Percentiles rank a stretch among this genome's conserved stretches.
phyloP scores from a whole-genome alignment of 2,113 vertebrate species.

The Phyllopteryx taeniolatus region DNA sequence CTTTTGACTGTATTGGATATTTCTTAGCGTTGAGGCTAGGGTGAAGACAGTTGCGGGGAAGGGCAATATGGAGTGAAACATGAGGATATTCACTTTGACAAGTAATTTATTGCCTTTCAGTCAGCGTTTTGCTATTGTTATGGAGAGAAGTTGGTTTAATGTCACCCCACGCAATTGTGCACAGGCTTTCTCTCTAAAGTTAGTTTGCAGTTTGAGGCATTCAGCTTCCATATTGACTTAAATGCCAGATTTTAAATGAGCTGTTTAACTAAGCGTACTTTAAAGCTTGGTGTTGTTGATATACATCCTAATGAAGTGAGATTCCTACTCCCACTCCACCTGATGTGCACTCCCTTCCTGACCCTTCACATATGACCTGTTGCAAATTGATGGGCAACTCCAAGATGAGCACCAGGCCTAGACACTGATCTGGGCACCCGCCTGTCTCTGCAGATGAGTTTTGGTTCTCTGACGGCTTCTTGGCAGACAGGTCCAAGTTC shows the following conservation, averaged over 20 bases:
- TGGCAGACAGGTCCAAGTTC: constrained; percentile 93
- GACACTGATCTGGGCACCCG: constrained; percentile 60
- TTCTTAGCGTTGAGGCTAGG: constrained; percentile 34
- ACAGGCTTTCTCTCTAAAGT: constrained; percentile 25
- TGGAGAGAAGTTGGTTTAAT: constrained; percentile 34
- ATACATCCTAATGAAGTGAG: constrained; percentile 9
- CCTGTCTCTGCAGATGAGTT: constrained; percentile 85
- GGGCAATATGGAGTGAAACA: constrained; percentile 63
- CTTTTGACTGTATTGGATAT: constrained; percentile 53
- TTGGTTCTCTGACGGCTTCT: constrained; percentile 96
- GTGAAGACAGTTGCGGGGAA: constrained; percentile 25
- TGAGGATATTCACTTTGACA: constrained; percentile 62
- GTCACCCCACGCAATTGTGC: constrained; percentile 20
- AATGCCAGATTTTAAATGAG: constrained; percentile 7
- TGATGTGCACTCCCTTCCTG: constrained; percentile 18
- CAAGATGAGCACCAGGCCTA: constrained; percentile 34
- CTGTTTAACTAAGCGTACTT: neutral
- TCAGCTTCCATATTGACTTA: constrained; percentile 6
- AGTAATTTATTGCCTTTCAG: constrained; percentile 59
- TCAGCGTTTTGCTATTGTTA: constrained; percentile 12
- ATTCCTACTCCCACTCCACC: neutral
- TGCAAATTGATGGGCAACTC: constrained; percentile 36
- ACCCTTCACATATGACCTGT: constrained; percentile 28
- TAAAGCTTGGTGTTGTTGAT: constrained; percentile 1
- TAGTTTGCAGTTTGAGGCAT: constrained; percentile 5